Base-by-base conservation (phyloP, 1,140 invertebrate genomes). In the Micrasema minimum region DNA sequence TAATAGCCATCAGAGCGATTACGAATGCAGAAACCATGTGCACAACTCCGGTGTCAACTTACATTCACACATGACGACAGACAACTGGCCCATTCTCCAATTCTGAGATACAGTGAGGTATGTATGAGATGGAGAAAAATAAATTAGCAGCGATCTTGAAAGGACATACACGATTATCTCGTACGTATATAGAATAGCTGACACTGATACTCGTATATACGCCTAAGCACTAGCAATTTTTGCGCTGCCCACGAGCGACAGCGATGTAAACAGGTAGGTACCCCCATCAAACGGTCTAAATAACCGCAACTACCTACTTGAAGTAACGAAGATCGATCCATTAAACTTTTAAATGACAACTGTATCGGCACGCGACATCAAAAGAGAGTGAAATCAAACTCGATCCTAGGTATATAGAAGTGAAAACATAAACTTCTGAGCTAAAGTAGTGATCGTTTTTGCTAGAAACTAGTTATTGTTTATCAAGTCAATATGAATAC, bases 31-130 rank as follows among this genome's bases (percentile, higher is more conserved):
- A 35, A 2, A 35, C 55, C 55, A 59, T 22, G 16, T 59, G 55
- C 35, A 16, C 35, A 35, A 10, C 51, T 37, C 51, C 20, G 6
- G 55, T 59, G 20, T 59, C 55, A 12, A 59, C 55, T 59, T 59
- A 59, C 55, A 38, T 43, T 35, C 55, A 41, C 55, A 59, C 55
- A 35, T 59, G 55, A 59, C 37, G 55, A 38, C 22, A 41, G 55
- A 38, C 35, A 41, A 59, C 55, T 59, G 18, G 16, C 20, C 11
- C 12, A 38, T 1, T 26, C 20, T 16, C 12, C 20, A 16, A 23
- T 16, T 35, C 50, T 55, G 1, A 22, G 35, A 55, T 51, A 16
- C 6, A 41, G 16, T 12, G 55, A 59, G 55, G 31, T 31, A 31
- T 7, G 26, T 31, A 31, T 35, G 55, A 22, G 55, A 59, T 22